Evolutionary conservation across 2,888 invertebrate species (phyloP).

Genomic region (Protonemura montana): DNA sequence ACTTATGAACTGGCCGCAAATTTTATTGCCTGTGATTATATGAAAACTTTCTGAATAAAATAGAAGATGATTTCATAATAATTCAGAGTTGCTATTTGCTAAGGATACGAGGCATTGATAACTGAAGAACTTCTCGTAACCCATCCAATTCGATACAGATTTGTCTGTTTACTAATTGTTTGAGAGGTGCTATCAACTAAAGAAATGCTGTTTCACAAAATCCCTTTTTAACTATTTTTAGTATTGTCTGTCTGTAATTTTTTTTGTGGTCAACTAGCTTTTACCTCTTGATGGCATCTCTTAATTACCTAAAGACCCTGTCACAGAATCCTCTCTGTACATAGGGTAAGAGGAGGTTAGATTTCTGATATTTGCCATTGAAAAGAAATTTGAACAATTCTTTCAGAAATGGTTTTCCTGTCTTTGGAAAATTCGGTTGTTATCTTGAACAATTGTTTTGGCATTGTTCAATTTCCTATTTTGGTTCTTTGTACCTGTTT

Average conservation of each 20-base stretch:
- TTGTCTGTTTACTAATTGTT: constrained; percentile 7
- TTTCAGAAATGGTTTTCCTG: too few relatives aligned
- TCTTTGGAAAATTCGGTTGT: too few relatives aligned
- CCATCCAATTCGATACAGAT: not conserved
- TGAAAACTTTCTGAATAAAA: constrained; percentile 29
- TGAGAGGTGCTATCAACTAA: not conserved
- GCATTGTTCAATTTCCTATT: too few relatives aligned
- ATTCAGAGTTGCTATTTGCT: constrained; percentile 37
- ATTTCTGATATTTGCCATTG: not conserved
- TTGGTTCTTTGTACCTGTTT: too few relatives aligned
- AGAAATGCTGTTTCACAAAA: not conserved
- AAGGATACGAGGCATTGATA: constrained; percentile 21
- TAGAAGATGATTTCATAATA: constrained; percentile 29
- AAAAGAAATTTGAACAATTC: too few relatives aligned
- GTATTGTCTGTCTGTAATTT: not conserved
- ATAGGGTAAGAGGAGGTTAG: not conserved
- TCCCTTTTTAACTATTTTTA: not conserved
- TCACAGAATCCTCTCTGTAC: not conserved
- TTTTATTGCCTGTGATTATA: constrained; percentile 12
- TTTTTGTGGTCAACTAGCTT: not conserved
- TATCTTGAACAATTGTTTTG: too few relatives aligned
- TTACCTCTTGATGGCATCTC: not conserved
- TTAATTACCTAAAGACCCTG: not conserved
- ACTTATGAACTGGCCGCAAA: constrained; percentile 9
- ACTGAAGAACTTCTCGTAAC: not conserved